Evolutionary conservation across 1,140 invertebrate genomes (phyloP).

Genomic region (Pogonus chalceus): DNA sequence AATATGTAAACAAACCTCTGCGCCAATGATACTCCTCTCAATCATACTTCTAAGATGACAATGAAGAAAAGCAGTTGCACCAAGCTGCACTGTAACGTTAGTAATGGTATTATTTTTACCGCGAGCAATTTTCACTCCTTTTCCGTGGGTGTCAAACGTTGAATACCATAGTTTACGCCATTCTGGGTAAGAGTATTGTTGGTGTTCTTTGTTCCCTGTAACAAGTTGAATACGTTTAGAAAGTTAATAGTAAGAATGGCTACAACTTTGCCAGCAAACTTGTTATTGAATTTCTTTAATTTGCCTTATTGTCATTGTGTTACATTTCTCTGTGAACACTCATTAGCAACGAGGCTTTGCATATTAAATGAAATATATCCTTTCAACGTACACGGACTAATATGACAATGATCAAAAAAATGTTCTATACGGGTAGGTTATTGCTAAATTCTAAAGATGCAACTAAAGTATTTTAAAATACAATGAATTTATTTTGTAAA

Average conservation of each 20-base stretch:
- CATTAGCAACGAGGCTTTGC: no score
- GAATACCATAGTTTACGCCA: conserved; percentile 13
- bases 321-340: not conserved
- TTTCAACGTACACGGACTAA: no score
- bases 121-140: conserved; percentile 16
- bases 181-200: conserved; percentile 4
- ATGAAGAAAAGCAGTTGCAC: conserved; percentile 74
- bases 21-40: conserved; percentile 49
- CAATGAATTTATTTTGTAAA: no score
- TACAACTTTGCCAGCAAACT: no score
- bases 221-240: no score
- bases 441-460: no score
- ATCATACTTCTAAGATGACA: conserved; percentile 48
- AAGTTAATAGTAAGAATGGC: not conserved
- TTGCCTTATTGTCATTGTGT: not conserved
- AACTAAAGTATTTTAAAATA: no score
- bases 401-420: no score
- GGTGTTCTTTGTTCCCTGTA: not conserved
- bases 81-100: conserved; percentile 73
- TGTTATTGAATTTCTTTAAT: not conserved
- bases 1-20: conserved; percentile 30
- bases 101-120: conserved; percentile 54
- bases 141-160: conserved; percentile 23
- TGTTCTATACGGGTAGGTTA: no score
- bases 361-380: no score